These are phyloP conservation scores for Capitella teleta DNA, from an alignment of 1,140 invertebrate genomes.

Conservation along the genomic window DNA sequence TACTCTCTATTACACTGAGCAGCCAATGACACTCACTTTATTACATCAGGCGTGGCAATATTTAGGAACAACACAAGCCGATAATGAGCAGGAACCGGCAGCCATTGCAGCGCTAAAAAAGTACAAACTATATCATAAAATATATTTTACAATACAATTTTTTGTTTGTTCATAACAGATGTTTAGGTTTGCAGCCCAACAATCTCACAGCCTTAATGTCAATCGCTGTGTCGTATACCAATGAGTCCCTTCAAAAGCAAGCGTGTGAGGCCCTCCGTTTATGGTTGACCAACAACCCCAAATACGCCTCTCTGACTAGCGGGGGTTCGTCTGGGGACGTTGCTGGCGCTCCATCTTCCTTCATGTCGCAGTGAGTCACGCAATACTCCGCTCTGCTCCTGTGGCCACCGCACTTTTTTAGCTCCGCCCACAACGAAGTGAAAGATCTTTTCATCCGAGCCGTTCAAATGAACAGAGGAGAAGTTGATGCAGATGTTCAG, in stretches of 20 bases:
- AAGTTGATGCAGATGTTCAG: constrained; percentile 81
- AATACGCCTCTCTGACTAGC: constrained; percentile 57
- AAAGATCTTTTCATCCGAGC: constrained; percentile 74
- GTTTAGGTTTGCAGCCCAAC: constrained; percentile 2
- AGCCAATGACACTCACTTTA: background rate
- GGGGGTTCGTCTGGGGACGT: constrained; percentile 6
- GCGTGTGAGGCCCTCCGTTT: constrained; percentile 49
- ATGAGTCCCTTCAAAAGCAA: constrained; percentile 59
- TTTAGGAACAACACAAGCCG: constrained; percentile 72
- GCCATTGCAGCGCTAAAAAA: constrained; percentile 80
- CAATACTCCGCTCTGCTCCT: constrained; percentile 12
- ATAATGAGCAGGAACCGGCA: constrained; percentile 78
- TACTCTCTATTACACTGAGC: constrained; percentile 21
- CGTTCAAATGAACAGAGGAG: constrained; percentile 46
- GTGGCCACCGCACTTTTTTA: constrained; percentile 26
- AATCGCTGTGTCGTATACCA: constrained; percentile 86
- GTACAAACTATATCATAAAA: constrained; percentile 19
- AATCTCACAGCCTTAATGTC: constrained; percentile 61
- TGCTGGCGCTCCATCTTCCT: background rate
- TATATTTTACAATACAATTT: background rate
- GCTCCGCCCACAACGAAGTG: constrained; percentile 55
- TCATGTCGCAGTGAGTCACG: background rate
- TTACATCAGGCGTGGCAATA: constrained; percentile 45
- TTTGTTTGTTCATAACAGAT: constrained; percentile 1
- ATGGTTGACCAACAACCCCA: constrained; percentile 76